These are phyloP conservation scores for Cyprinodon variegatus DNA, from an alignment of 2,113 vertebrate genomes.

Conservation along the genomic window DNA sequence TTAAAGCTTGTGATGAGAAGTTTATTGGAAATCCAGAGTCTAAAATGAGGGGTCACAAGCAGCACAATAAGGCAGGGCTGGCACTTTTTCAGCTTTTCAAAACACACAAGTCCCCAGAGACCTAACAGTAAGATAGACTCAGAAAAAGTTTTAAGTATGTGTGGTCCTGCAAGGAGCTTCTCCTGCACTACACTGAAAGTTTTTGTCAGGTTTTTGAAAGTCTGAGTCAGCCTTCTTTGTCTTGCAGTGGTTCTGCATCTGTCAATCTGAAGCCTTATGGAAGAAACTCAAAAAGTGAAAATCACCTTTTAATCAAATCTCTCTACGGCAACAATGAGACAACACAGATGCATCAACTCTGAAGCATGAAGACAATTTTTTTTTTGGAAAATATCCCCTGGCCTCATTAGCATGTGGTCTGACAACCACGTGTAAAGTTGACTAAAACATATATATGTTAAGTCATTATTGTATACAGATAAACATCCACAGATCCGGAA, in stretches of 20 bases:
- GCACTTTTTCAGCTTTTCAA: constrained; percentile 34
- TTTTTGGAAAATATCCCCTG: neutral
- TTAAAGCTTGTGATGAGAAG: constrained; percentile 43
- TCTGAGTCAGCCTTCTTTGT: constrained; percentile 44
- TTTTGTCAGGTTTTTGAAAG: constrained; percentile 24
- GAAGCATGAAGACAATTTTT: constrained; percentile 5
- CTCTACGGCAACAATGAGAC: constrained; percentile 14
- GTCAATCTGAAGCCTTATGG: constrained; percentile 34
- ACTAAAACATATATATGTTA: neutral
- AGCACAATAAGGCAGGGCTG: constrained; percentile 47
- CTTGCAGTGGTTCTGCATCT: constrained; percentile 36
- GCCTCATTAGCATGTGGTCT: neutral
- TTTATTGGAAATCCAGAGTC: constrained; percentile 66
- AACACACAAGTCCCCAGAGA: constrained; percentile 5
- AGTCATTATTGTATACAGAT: constrained; percentile 11
- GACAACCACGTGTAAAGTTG: constrained; percentile 23
- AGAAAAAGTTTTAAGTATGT: constrained; percentile 9
- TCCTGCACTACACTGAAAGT: constrained; percentile 30
- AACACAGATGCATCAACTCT: neutral
- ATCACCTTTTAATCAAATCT: constrained; percentile 45
- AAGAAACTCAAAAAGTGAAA: constrained; percentile 24
- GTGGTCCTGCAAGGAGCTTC: neutral
- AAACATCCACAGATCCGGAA: constrained; percentile 1
- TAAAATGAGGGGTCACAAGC: constrained; percentile 62
- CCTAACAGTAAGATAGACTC: constrained; percentile 28